phyloP scores from a whole-genome alignment of 2,888 invertebrate species.

The Patella ulyssiponensis region DNA sequence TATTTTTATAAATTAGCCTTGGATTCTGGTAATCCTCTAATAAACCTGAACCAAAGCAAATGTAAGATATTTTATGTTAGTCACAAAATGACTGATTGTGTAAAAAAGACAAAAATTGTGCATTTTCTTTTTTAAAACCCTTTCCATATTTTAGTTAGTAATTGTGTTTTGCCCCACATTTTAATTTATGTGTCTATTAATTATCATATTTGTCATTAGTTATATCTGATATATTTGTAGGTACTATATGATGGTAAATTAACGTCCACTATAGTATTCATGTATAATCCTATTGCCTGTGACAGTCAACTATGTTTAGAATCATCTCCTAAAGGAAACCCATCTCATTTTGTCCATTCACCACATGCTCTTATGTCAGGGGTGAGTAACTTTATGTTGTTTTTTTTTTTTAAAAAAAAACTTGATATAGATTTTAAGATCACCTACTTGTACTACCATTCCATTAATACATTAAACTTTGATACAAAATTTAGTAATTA shows the following conservation, averaged over 20 bases:
- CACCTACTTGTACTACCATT: too few relatives aligned
- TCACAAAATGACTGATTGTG: too few relatives aligned
- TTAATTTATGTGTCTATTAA: not conserved
- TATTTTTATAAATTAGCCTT: too few relatives aligned
- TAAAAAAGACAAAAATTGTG: not conserved
- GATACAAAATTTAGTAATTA: too few relatives aligned
- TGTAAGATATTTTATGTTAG: too few relatives aligned
- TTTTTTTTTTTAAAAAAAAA: too few relatives aligned
- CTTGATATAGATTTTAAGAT: too few relatives aligned
- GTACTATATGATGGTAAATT: constrained; percentile 98
- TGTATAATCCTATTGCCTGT: constrained; percentile 99
- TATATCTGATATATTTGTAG: constrained; percentile 74
- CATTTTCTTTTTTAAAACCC: not conserved
- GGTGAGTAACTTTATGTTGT: constrained; percentile 68
- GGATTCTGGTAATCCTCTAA: too few relatives aligned
- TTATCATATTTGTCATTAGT: not conserved
- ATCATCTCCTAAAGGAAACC: constrained; percentile 97
- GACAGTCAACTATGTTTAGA: constrained; percentile 98
- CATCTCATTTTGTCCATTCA: constrained; percentile 98
- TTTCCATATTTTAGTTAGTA: not conserved
- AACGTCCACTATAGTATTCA: constrained; percentile 93
- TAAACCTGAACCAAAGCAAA: too few relatives aligned
- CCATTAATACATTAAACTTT: too few relatives aligned
- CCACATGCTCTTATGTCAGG: constrained; percentile 99
- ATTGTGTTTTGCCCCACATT: not conserved